Evolutionary conservation across 2,888 invertebrate genomes (phyloP).

Genomic region (Pharmacophagus antenor): DNA sequence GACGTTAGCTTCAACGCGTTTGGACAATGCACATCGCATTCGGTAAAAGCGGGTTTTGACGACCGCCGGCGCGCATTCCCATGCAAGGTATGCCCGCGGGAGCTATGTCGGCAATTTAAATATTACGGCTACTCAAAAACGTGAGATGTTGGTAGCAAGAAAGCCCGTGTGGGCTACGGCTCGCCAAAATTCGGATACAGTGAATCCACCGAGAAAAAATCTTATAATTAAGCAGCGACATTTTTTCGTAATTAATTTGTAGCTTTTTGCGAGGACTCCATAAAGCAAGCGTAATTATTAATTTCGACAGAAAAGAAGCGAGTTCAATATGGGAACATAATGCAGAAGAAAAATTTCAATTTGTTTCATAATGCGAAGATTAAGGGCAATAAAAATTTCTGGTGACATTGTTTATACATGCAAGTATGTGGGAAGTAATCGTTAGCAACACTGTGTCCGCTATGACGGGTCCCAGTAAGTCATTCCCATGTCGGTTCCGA

Average conservation of each 20-base stretch:
- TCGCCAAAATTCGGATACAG: conserved; percentile 65
- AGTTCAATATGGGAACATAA: conserved; percentile 60
- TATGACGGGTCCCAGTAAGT: conserved; percentile 47
- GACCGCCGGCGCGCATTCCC: conserved; percentile 76
- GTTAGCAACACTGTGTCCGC: conserved; percentile 39
- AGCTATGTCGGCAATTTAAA: conserved; percentile 79
- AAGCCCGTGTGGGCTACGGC: conserved; percentile 71
- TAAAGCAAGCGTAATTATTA: conserved; percentile 62
- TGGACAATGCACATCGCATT: conserved; percentile 71
- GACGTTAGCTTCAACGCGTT: conserved; percentile 55
- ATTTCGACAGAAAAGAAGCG: conserved; percentile 52
- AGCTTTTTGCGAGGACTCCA: conserved; percentile 53
- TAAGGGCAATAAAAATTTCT: conserved; percentile 68
- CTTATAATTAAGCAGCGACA: conserved; percentile 62
- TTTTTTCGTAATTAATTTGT: conserved; percentile 77
- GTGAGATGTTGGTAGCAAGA: conserved; percentile 76
- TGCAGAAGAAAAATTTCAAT: conserved; percentile 49
- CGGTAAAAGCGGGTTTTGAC: conserved; percentile 75
- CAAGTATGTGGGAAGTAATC: conserved; percentile 41
- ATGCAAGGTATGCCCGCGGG: conserved; percentile 77
- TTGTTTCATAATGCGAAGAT: conserved; percentile 57
- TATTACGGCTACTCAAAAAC: conserved; percentile 79
- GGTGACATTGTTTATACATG: conserved; percentile 28
- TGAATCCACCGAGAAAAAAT: conserved; percentile 65
- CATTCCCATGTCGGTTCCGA: conserved; percentile 72